These are phyloP conservation scores for Corythornis cristatus DNA, from an alignment of 2,113 vertebrate genomes.

Conservation along the genomic window DNA sequence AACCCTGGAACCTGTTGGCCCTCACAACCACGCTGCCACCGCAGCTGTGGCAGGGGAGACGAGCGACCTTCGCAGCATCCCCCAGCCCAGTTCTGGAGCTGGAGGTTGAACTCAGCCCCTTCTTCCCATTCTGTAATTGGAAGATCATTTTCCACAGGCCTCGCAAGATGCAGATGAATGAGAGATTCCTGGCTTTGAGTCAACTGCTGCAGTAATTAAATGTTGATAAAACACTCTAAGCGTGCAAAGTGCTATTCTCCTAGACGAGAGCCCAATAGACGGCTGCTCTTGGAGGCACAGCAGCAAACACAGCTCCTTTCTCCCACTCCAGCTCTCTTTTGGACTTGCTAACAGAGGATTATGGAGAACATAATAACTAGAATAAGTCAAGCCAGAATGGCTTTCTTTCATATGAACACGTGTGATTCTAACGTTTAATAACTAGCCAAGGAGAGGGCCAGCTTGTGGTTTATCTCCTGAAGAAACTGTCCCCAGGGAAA, in stretches of 20 bases:
- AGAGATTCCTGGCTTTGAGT: slow-evolving; percentile 51
- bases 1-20: not conserved
- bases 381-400: not conserved
- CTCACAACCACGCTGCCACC: not conserved
- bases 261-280: slow-evolving; percentile 6
- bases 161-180: slow-evolving; percentile 18
- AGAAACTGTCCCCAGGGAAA: slow-evolving; percentile 59
- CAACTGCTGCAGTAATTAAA: slow-evolving; percentile 53
- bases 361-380: not conserved
- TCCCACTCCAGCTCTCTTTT: not conserved
- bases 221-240: slow-evolving; percentile 47
- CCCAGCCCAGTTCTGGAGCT: not conserved
- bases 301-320: slow-evolving; percentile 28
- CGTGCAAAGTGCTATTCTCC: not conserved
- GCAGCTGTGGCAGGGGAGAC: rapidly evolving
- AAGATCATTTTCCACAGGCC: slow-evolving; percentile 22
- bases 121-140: not conserved
- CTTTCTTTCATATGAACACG: not conserved
- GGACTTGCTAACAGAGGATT: not conserved
- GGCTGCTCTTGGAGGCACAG: not conserved
- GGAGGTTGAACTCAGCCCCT: not conserved
- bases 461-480: slow-evolving; percentile 9
- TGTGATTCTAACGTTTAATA: not conserved
- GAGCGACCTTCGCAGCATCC: rapidly evolving
- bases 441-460: not conserved